Evolutionary conservation across 2,888 invertebrate species (phyloP).

Genomic region (Altica lythri): DNA sequence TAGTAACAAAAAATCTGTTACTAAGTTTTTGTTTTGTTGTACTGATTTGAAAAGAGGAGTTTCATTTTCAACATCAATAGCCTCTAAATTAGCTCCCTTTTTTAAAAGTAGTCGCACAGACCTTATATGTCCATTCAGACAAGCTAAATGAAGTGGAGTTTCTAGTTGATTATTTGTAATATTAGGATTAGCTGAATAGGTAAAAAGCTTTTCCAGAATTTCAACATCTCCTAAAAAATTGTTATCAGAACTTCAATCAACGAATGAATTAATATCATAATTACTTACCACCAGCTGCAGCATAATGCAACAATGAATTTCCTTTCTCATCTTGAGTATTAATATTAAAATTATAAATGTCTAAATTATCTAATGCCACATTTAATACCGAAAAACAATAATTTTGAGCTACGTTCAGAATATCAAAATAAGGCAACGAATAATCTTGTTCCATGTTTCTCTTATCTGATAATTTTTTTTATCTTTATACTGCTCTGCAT

Average conservation of each 20-base stretch:
- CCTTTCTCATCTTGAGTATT: constrained; percentile 38
- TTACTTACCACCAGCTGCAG: constrained; percentile 37
- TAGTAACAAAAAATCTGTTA: constrained; percentile 35
- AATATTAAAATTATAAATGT: constrained; percentile 39
- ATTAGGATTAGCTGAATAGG: constrained; percentile 35
- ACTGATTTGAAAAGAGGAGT: constrained; percentile 38
- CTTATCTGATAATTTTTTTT: too few species aligned
- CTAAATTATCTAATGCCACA: constrained; percentile 40
- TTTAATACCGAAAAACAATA: constrained; percentile 38
- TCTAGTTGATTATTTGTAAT: constrained; percentile 36
- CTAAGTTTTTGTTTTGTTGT: constrained; percentile 21
- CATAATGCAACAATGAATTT: constrained; percentile 41
- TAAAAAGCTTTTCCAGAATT: constrained; percentile 34
- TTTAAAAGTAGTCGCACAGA: constrained; percentile 36
- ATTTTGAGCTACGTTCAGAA: constrained; percentile 38
- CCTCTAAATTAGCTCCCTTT: constrained; percentile 36
- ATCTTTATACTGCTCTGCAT: too few species aligned
- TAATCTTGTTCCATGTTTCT: constrained; percentile 30
- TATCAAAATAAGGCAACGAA: constrained; percentile 41
- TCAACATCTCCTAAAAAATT: constrained; percentile 36
- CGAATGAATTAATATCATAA: background rate
- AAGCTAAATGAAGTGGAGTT: constrained; percentile 41
- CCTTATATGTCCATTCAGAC: constrained; percentile 32
- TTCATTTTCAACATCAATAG: constrained; percentile 34
- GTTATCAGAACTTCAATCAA: background rate